Percentiles rank a stretch among this genome's conserved stretches.
phyloP scores from a whole-genome alignment of 2,888 invertebrate genomes.

The Apotomis capreana region DNA sequence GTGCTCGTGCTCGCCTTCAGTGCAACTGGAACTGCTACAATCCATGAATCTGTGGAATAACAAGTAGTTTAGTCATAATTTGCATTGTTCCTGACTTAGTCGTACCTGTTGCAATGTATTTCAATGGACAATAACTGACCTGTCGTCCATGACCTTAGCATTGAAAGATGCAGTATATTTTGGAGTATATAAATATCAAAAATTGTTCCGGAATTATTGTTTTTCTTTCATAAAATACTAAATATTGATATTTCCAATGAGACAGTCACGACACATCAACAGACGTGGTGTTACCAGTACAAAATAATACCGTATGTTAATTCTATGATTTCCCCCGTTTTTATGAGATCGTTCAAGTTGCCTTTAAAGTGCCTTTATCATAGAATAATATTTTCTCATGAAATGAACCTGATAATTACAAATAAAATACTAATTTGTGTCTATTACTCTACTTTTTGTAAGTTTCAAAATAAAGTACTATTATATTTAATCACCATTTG shows the following conservation, averaged over 20 bases:
- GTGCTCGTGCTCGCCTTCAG: constrained; percentile 79
- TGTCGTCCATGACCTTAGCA: constrained; percentile 74
- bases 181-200: constrained; percentile 63
- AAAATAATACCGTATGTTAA: constrained; percentile 50
- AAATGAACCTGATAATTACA: too few relatives aligned
- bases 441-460: too few relatives aligned
- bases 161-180: constrained; percentile 66
- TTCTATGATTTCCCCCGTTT: constrained; percentile 44
- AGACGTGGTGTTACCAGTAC: constrained; percentile 68
- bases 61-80: constrained; percentile 67
- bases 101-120: constrained; percentile 72
- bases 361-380: too few relatives aligned
- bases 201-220: constrained; percentile 61
- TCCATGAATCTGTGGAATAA: constrained; percentile 77
- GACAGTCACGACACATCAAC: constrained; percentile 83
- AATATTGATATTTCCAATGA: constrained; percentile 78
- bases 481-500: too few relatives aligned
- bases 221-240: constrained; percentile 80
- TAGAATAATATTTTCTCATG: too few relatives aligned
- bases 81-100: constrained; percentile 72
- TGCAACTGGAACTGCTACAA: constrained; percentile 72
- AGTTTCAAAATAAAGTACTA: too few relatives aligned
- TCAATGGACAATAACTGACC: constrained; percentile 64
- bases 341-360: not conserved
- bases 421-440: too few relatives aligned